Evolutionary conservation across 2,888 invertebrate species (phyloP), one percentile per base, ranked within the genome.

Genomic region (Luffia ferchaultella): DNA sequence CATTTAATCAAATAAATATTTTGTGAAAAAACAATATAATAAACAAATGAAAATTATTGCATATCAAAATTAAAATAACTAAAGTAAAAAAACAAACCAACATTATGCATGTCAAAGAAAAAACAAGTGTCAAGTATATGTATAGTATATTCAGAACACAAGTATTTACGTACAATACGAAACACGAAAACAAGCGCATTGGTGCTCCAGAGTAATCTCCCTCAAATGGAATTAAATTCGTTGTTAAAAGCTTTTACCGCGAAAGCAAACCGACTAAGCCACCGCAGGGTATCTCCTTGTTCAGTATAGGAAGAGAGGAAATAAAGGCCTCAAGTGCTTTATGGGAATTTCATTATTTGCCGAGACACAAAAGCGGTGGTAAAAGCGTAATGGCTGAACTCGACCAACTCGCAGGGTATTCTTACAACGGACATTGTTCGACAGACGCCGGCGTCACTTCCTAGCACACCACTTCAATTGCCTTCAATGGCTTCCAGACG

Each of bases 391-490:
- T 20, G 42, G 19, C 20, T 18, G 20, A 40, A 12, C 30, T 12
- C 5, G 30, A 30, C 56, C 60, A 12, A 30, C 30, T 3, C 30
- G 30, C 30, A 30, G 5, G 30, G 30, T 12, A 7, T 56, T 61
- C 57, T 59, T 54, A 54, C 15, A 53, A 60, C 61, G 50, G 51
- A 47, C 66, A 68, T 72, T 71, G 67, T 67, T 60, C 67, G 61
- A 56, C 67, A 72, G 73, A 76, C 76, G 76, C 77, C 77, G 76
- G 78, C 78, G 79, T 73, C 60, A 63, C 44, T 42, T 52, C 16
- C 45, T 43, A 16, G 18, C n/a, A 42, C 40, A 12, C 12, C 30
- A 7, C n/a, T n/a, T n/a, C n/a, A n/a, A n/a, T n/a, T 12, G 30
- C 3, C 30, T 3, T 30, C 30, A 30, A 30, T 30, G 30, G 30